A percentile compares a stretch with the other conserved stretches of the same genome.
Conservation (phyloP, 2,888 invertebrate genomes). For the Noctua comes region DNA sequence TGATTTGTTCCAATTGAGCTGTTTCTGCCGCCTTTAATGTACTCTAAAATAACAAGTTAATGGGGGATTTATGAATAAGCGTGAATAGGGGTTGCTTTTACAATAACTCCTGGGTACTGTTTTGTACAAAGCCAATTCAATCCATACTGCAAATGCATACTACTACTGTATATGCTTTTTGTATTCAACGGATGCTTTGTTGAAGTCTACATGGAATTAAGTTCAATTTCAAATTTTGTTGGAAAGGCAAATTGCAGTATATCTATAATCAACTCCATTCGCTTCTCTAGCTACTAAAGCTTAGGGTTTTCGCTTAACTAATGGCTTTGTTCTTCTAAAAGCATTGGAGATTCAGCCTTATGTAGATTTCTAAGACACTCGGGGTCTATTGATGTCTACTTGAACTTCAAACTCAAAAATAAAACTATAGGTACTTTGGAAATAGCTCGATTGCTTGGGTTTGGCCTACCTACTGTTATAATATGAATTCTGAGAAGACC, state of each 20-base stretch:
- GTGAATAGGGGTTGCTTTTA: conserved; percentile 68
- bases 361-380: conserved; percentile 41
- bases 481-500: conserved; percentile 33
- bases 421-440: conserved; percentile 29
- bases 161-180: conserved; percentile 7
- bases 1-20: conserved; percentile 81
- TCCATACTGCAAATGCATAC: conserved; percentile 11
- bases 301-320: conserved; percentile 26
- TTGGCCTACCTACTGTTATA: conserved; percentile 40
- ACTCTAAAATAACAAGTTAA: conserved; percentile 85
- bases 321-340: conserved; percentile 46
- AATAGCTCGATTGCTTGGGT: conserved; percentile 54
- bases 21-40: conserved; percentile 82
- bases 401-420: conserved; percentile 33
- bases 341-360: conserved; percentile 51
- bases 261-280: conserved; percentile 37
- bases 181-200: conserved; percentile 49
- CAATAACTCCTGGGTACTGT: conserved; percentile 31
- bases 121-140: conserved; percentile 27
- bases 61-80: conserved; percentile 80
- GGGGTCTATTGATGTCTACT: conserved; percentile 44
- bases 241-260: conserved; percentile 7
- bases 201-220: conserved; percentile 45
- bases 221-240: conserved; percentile 2
- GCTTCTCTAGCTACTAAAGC: conserved; percentile 60